These are phyloP conservation scores for Macroteleia sp. DNA, from an alignment of 2,888 invertebrate species.

Conservation along the genomic window DNA sequence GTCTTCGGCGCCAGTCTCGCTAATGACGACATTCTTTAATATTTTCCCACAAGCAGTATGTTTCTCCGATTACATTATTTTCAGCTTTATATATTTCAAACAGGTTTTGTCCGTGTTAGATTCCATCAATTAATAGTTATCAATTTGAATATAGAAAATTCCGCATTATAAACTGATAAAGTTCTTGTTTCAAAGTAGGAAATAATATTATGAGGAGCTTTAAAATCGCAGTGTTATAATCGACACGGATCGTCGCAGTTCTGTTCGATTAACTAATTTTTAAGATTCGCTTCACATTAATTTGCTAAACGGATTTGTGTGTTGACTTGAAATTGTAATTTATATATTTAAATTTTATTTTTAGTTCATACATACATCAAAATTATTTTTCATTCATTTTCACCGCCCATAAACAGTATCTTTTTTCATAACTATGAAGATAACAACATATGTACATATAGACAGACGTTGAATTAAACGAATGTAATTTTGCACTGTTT, in stretches of 20 bases:
- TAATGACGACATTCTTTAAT: conserved; percentile 62
- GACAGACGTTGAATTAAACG: not conserved
- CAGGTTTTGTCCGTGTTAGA: conserved; percentile 38
- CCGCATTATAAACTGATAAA: conserved; percentile 39
- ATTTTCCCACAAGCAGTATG: conserved; percentile 48
- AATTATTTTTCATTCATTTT: no score
- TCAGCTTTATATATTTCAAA: conserved; percentile 17
- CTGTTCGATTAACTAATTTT: conserved; percentile 33
- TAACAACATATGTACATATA: no score
- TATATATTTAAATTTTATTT: no score
- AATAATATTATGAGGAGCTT: conserved; percentile 1
- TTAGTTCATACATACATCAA: no score
- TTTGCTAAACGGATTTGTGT: not conserved
- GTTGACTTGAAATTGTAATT: no score
- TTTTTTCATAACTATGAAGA: no score
- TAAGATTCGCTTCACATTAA: not conserved
- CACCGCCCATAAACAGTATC: no score
- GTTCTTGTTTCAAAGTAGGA: conserved; percentile 30
- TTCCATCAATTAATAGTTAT: conserved; percentile 54
- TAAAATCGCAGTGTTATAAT: conserved; percentile 3
- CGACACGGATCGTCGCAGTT: conserved; percentile 4
- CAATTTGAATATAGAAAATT: conserved; percentile 37
- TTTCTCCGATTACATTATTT: conserved; percentile 15
- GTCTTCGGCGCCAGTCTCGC: conserved; percentile 68
- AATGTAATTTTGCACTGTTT: not conserved